phyloP scores from a whole-genome alignment of 2,113 vertebrate species.

The Gavialis gangeticus region DNA sequence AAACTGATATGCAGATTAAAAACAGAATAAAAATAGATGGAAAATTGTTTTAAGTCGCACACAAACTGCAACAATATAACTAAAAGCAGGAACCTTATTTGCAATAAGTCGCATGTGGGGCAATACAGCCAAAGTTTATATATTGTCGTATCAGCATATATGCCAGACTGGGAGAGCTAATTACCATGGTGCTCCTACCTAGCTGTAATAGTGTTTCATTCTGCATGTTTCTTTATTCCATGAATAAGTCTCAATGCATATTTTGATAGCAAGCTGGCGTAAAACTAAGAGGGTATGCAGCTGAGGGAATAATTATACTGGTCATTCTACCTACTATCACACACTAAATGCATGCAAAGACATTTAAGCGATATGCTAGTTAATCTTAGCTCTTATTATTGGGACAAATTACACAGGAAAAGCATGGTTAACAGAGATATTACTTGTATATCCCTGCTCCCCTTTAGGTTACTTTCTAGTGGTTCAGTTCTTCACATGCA shows the following conservation, averaged over 20 bases:
- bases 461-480: neutral
- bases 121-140: slow-evolving; percentile 5
- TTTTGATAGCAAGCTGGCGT: slow-evolving; percentile 49
- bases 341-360: slow-evolving; percentile 35
- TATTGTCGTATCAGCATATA: neutral
- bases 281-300: slow-evolving; percentile 27
- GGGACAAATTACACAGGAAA: neutral
- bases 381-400: slow-evolving; percentile 27
- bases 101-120: neutral
- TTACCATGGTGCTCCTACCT: slow-evolving; percentile 40
- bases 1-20: neutral
- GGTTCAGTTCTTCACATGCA: neutral
- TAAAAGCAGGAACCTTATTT: slow-evolving; percentile 13
- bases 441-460: neutral
- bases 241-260: slow-evolving; percentile 44
- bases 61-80: neutral
- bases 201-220: slow-evolving; percentile 26
- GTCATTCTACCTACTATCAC: slow-evolving; percentile 57
- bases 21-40: neutral
- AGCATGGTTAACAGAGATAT: neutral
- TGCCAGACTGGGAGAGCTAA: slow-evolving; percentile 10
- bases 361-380: slow-evolving; percentile 21
- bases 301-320: slow-evolving; percentile 49
- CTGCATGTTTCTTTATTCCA: slow-evolving; percentile 47
- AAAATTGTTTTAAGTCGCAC: neutral